Evolutionary conservation across 2,113 vertebrate species (phyloP).

Genomic region (Spheniscus mendiculus): DNA sequence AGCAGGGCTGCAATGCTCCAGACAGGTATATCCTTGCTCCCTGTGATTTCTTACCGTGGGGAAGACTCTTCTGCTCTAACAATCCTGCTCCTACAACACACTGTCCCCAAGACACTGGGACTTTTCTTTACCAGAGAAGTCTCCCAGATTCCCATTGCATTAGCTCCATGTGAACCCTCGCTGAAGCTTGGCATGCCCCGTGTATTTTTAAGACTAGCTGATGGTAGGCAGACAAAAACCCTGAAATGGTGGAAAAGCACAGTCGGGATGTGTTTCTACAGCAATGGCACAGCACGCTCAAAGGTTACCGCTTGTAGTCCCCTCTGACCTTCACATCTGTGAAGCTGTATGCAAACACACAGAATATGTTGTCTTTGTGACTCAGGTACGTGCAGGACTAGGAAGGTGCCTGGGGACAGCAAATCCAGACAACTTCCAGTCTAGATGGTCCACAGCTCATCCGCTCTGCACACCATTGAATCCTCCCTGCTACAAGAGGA

Average conservation of each 20-base stretch:
- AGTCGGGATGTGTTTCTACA: not conserved
- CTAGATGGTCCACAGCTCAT: not conserved
- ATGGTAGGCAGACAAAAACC: not conserved
- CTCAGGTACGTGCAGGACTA: not conserved
- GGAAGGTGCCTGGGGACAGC: not conserved
- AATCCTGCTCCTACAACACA: not conserved
- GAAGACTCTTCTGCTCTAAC: not conserved
- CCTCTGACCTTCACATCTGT: not conserved
- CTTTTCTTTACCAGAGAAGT: not conserved
- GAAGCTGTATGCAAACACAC: fast-evolving
- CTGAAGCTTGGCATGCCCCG: not conserved
- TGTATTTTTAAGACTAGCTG: not conserved
- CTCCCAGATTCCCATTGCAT: not conserved
- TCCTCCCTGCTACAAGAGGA: not conserved
- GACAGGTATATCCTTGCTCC: fast-evolving
- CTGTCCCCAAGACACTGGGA: not conserved
- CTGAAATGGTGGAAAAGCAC: not conserved
- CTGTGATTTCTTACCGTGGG: not conserved
- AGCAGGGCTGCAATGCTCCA: not conserved
- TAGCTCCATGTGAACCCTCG: not conserved
- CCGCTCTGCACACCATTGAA: not conserved
- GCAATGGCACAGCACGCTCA: not conserved
- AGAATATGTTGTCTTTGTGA: not conserved
- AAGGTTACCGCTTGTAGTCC: not conserved
- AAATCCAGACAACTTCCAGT: not conserved